Conservation (phyloP, 2,797 vertebrate species). For the Tragelaphus eurycerus region DNA sequence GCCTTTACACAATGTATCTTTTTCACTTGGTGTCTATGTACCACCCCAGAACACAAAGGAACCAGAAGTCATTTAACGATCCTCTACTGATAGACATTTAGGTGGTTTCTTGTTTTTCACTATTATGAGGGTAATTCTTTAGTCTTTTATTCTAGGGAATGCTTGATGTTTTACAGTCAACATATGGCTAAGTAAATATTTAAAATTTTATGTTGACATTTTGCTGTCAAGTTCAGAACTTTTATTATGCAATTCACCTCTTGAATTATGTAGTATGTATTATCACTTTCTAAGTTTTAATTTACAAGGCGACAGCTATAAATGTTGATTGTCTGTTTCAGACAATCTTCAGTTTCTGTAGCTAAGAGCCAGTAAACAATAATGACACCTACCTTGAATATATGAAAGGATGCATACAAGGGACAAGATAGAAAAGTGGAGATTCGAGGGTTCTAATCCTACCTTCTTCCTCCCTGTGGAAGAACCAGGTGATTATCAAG, state of each 20-base stretch:
- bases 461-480: neutral
- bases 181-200: constrained; percentile 45
- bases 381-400: neutral
- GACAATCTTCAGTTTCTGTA: neutral
- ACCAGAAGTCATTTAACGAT: neutral
- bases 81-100: neutral
- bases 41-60: neutral
- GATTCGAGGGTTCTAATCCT: neutral
- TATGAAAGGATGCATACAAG: neutral
- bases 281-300: neutral
- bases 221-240: constrained; percentile 22
- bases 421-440: neutral
- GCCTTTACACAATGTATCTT: neutral
- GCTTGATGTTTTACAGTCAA: neutral
- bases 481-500: neutral
- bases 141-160: constrained; percentile 31
- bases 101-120: neutral
- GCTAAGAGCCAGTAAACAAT: neutral
- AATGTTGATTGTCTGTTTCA: constrained; percentile 3
- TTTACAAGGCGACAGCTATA: constrained; percentile 7
- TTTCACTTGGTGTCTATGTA: neutral
- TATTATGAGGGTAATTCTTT: neutral
- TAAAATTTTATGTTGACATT: constrained; percentile 48
- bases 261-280: constrained; percentile 10
- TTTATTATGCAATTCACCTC: constrained; percentile 17